Evolutionary conservation across 1,140 invertebrate species (phyloP), one percentile per base, ranked within the genome.

Genomic region (Trissolcus basalis): DNA sequence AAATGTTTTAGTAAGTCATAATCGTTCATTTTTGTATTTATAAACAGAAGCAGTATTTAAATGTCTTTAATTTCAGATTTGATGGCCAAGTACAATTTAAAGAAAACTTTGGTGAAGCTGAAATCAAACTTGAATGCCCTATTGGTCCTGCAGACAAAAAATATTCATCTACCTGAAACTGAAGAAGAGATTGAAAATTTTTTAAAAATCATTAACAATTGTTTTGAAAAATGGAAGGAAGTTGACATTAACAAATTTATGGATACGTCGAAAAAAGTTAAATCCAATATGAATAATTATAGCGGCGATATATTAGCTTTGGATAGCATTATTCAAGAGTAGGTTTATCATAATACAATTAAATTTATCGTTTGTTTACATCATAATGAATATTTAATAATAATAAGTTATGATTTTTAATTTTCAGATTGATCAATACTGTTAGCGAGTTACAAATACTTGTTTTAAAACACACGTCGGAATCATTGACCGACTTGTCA

Each of bases 381-480:
- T n/a, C n/a, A n/a, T n/a, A n/a, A n/a, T n/a, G n/a, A n/a, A n/a
- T n/a, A n/a, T n/a, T n/a, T n/a, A n/a, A n/a, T n/a, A n/a, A n/a
- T n/a, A n/a, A n/a, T n/a, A n/a, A n/a, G n/a, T n/a, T n/a, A n/a
- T n/a, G n/a, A n/a, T 44, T 36, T 32, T 27, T 45, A 8, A 12
- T 33, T 56, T 56, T 59, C 32, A 60, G 58, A 33, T 19, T 60
- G 10, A 33, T 4, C 3, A 49, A 50, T 14, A 35, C n/a, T 5
- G 10, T 60, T 11, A 50, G 13, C 43, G 47, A 50, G n/a, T 35
- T 60, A 12, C 58, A 60, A 43, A 11, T 60, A 41, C 11, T 43
- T 13, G 9, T 43, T n/a, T 6, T 60, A 10, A 60, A 36, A 41
- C 27, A 36, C 41, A 12, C 47, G 10, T 60, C 58, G 0, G 33